Evolutionary conservation across 2,797 vertebrate genomes (phyloP), one percentile per base, ranked within the genome.

Genomic region (Chanos chanos): DNA sequence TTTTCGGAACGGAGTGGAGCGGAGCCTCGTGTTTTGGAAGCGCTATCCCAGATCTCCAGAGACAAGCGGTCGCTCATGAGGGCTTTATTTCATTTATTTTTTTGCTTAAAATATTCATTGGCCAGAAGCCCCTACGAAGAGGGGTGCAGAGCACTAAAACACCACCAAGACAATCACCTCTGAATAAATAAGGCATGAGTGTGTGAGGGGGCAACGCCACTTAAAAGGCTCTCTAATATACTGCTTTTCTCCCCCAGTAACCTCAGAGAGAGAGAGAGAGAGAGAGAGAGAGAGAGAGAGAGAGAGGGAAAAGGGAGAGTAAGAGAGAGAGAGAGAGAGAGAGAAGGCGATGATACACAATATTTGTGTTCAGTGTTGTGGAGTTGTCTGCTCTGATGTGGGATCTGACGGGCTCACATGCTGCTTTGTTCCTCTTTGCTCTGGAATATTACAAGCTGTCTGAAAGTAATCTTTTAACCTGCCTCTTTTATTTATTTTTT

Each of bases 151-250:
- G 34, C 71, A 47, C 69, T 73, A 61, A 66, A 77, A 63, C 40
- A 73, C 68, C 66, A 78, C 76, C 62, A 75, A 70, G 67, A 74
- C 72, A 68, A 77, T 82, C 80, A 67, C 65, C 61, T 53, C 28
- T 66, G 73, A 73, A 87, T 88, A 80, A 86, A 86, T 86, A 86
- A 77, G 69, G 73, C 72, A 76, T 74, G 80, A 84, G 71, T 56
- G 34, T 44, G 60, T 71, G 53, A 66, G 77, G 66, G 36, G 76
- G 67, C 70, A 57, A 75, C 49, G 43, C 39, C 43, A 36, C 73
- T 72, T 77, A 77, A 78, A 79, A 80, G 66, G 78, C 74, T 71
- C 73, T 78, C 68, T 68, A 71, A 68, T 74, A 60, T 68, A 40
- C 49, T 2, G 39, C 39, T 55, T 68, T 50, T 57, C 65, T 66